A percentile compares a stretch with the other conserved stretches of the same genome.
Evolutionary conservation across 1,140 invertebrate genomes (phyloP).

Genomic region (Drosophila lacertosa): DNA sequence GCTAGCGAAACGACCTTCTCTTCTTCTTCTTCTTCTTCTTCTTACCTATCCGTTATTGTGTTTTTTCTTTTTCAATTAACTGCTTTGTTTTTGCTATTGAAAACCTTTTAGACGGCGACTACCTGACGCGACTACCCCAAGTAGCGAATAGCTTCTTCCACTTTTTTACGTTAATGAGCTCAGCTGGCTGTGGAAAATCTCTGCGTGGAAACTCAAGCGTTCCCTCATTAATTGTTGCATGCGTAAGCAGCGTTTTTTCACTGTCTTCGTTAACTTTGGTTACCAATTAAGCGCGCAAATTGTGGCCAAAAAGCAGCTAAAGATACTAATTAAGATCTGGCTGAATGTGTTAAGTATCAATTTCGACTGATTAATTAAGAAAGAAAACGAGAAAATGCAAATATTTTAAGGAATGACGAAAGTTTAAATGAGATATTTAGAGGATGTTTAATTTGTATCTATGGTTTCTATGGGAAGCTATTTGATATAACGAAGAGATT

Average conservation of each 20-base stretch:
- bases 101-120: slow-evolving; percentile 50
- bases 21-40: too few species aligned
- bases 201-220: slow-evolving; percentile 34
- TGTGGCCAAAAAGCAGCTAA: slow-evolving; percentile 3
- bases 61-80: slow-evolving; percentile 21
- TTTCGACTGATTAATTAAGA: slow-evolving; percentile 1
- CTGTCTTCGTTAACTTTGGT: slow-evolving; percentile 39
- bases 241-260: slow-evolving; percentile 36
- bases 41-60: neutral
- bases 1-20: slow-evolving; percentile 33
- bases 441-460: too few species aligned
- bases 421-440: too few species aligned
- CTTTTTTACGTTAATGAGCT: slow-evolving; percentile 29
- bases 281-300: slow-evolving; percentile 62
- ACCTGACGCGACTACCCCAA: slow-evolving; percentile 41
- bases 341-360: neutral
- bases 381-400: too few species aligned
- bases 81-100: neutral
- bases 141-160: neutral
- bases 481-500: too few species aligned
- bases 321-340: slow-evolving; percentile 22
- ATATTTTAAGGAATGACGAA: too few species aligned
- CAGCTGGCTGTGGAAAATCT: slow-evolving; percentile 48
- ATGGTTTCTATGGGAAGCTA: too few species aligned
- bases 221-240: slow-evolving; percentile 19